Evolutionary conservation across 2,888 invertebrate species (phyloP).

Genomic region (Metacarcinus magister): DNA sequence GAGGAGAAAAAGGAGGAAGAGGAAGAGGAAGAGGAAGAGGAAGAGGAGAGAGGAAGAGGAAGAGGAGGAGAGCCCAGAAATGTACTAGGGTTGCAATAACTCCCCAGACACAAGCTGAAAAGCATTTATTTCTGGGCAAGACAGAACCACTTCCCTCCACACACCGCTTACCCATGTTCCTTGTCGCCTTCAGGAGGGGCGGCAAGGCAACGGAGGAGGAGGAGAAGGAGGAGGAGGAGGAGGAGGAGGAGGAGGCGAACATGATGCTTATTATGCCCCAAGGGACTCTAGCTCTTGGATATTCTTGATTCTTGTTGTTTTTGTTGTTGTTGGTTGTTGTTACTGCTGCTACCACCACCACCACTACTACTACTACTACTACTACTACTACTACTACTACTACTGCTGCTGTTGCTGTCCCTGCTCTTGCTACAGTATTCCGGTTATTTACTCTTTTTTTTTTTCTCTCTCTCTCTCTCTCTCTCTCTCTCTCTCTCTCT

Average conservation of each 20-base stretch:
- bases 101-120: background rate
- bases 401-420: background rate
- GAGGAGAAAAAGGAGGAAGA: background rate
- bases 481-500: no score
- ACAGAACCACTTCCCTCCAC: conserved; percentile 21
- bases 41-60: background rate
- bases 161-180: background rate
- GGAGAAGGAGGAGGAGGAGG: no score
- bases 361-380: conserved; percentile 14
- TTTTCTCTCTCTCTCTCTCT: no score
- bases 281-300: no score
- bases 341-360: background rate
- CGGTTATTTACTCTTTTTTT: background rate
- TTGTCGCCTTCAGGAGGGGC: background rate
- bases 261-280: background rate
- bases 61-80: background rate
- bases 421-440: background rate
- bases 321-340: no score
- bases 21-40: background rate
- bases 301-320: no score
- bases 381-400: conserved; percentile 26
- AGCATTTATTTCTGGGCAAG: background rate
- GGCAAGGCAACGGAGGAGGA: background rate
- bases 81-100: background rate
- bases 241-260: no score